Evolutionary conservation across 2,888 invertebrate genomes (phyloP).

Genomic region (Idaea straminata): DNA sequence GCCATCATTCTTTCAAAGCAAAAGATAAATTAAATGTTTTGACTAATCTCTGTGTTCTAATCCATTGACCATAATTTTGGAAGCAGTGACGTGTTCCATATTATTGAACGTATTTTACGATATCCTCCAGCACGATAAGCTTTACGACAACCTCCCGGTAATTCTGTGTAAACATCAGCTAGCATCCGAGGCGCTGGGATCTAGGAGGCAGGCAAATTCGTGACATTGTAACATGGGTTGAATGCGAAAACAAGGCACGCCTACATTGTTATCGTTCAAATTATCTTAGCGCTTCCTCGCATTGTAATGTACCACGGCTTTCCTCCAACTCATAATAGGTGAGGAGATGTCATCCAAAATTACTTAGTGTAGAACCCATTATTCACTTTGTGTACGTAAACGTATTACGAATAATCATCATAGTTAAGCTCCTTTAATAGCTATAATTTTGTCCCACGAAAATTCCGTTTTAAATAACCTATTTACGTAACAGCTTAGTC

Average conservation of each 20-base stretch:
- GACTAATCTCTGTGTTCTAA: neutral
- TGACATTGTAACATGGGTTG: slow-evolving; percentile 47
- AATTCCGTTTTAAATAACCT: neutral
- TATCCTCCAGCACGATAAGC: slow-evolving; percentile 22
- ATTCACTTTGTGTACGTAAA: slow-evolving; percentile 14
- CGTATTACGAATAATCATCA: slow-evolving; percentile 8
- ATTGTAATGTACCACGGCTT: slow-evolving; percentile 31
- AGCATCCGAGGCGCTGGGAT: slow-evolving; percentile 37
- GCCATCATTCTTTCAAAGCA: neutral
- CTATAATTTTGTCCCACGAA: neutral
- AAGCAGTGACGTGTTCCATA: neutral
- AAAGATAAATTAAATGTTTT: too few relatives aligned
- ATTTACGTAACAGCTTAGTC: neutral
- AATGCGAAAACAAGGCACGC: slow-evolving; percentile 45
- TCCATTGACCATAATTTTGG: neutral
- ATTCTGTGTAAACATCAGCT: slow-evolving; percentile 47
- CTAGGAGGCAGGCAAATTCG: slow-evolving; percentile 38
- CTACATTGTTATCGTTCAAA: slow-evolving; percentile 47
- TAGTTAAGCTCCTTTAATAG: neutral
- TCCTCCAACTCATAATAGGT: neutral
- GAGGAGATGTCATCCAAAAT: slow-evolving; percentile 8
- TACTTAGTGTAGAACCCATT: slow-evolving; percentile 15
- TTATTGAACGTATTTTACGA: neutral
- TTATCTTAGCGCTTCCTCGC: slow-evolving; percentile 39
- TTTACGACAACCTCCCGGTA: slow-evolving; percentile 36